Evolutionary conservation across 2,113 vertebrate genomes (phyloP), one percentile per base, ranked within the genome.

Genomic region (Capra hircus): DNA sequence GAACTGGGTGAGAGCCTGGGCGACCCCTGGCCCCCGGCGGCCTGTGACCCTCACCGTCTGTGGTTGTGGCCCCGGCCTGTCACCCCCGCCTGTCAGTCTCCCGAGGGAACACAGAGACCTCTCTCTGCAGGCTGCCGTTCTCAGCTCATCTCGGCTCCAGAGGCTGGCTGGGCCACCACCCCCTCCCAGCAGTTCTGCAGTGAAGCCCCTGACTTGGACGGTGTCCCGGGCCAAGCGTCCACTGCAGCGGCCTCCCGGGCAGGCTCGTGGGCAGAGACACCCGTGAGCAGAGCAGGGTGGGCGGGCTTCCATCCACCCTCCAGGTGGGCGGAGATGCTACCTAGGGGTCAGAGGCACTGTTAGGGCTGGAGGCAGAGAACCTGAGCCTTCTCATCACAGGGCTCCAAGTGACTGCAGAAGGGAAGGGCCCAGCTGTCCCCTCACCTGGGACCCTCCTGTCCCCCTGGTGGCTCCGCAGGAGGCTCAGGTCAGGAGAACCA

Each of bases 1-100:
- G 78, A 50, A 17, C 28, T 1, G 1, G 45, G 21, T 3, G 4
- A 19, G 27, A 40, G 53, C n/a, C 28, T 33, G 6, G 28, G 40
- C 0, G 0, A 27, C 40, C 12, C 7, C 23, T 28, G 25, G 28
- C 2, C n/a, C 33, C 64, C 0, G 9, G 64, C 25, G 23, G 25
- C 10, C 27, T 57, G 33, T 17, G 11, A 14, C 19, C 1, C 9
- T 43, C 7, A 8, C n/a, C 3, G 0, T 23, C 36, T 45, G 28
- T 6, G 86, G 27, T 33, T 7, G 17, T 52, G 33, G 40, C 30
- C 81, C 82, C 3, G 2, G 53, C 71, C 57, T 17, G 43, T 33
- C 8, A 40, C 55, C 48, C 13, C 52, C 0, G 0, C 28, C 45
- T 40, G 81, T 28, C 16, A 11, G 48, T 88, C 50, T 74, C 74